Conservation (phyloP, 2,113 vertebrate species). For the Galeopterus variegatus region DNA sequence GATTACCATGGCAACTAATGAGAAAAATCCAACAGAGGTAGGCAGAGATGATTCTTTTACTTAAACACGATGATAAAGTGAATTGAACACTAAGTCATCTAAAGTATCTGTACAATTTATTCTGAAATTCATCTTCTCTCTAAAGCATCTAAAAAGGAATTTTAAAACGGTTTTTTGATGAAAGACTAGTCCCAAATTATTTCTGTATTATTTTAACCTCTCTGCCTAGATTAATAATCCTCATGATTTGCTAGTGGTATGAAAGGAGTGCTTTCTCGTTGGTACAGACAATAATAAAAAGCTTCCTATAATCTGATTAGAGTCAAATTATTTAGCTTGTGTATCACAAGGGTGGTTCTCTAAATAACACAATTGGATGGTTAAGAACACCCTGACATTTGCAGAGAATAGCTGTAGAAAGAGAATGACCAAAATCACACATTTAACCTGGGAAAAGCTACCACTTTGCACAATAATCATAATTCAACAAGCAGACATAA, state of each 20-base stretch:
- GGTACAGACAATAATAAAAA: not conserved
- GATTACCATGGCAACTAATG: conserved; percentile 60
- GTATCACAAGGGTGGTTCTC: not conserved
- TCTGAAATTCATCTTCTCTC: not conserved
- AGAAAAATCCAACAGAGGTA: not conserved
- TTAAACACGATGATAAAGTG: conserved; percentile 49
- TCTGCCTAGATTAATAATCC: not conserved
- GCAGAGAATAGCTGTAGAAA: not conserved
- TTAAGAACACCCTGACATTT: not conserved
- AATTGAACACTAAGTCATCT: not conserved
- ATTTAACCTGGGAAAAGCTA: not conserved
- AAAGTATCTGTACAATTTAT: not conserved
- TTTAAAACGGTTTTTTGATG: not conserved
- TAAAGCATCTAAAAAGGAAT: not conserved
- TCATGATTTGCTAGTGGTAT: not conserved
- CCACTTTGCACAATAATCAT: not conserved
- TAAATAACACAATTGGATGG: not conserved
- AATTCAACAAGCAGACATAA: not conserved
- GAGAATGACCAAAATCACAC: not conserved
- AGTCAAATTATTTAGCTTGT: not conserved
- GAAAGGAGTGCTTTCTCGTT: not conserved
- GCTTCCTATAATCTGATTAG: not conserved
- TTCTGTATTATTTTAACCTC: not conserved
- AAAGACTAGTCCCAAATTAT: not conserved
- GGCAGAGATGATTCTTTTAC: not conserved